Conservation (phyloP, 2,797 vertebrate species). For the Catamblyrhynchus diadema region DNA sequence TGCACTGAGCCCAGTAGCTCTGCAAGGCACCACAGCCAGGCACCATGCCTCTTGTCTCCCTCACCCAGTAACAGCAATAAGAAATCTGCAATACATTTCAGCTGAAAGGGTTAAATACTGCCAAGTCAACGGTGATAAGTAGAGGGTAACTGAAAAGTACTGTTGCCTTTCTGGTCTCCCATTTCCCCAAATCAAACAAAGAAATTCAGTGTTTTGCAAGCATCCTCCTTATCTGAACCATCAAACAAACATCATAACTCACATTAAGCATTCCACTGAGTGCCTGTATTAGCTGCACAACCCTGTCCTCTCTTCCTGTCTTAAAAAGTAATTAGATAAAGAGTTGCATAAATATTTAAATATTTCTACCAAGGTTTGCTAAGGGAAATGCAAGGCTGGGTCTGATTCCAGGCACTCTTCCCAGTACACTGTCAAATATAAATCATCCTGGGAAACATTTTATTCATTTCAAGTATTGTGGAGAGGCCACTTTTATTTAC, state of each 20-base stretch:
- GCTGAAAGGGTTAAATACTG: neutral
- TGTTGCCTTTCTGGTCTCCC: neutral
- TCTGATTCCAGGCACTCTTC: constrained; percentile 18
- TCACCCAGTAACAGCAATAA: neutral
- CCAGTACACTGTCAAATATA: constrained; percentile 18
- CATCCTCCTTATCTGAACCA: constrained; percentile 1
- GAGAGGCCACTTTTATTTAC: constrained; percentile 6
- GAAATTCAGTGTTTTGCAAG: neutral
- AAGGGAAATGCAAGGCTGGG: neutral
- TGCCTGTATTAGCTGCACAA: constrained; percentile 22
- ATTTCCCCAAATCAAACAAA: neutral
- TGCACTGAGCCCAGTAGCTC: neutral
- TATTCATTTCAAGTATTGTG: neutral
- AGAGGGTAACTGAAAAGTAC: neutral
- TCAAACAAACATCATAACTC: constrained; percentile 12
- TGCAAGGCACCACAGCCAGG: neutral
- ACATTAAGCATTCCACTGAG: constrained; percentile 14
- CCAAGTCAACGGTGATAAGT: neutral
- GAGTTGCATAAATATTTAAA: constrained; percentile 52
- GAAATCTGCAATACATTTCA: neutral
- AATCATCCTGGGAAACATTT: constrained; percentile 43
- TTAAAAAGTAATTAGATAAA: constrained; percentile 40
- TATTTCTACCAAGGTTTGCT: constrained; percentile 7
- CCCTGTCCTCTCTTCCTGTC: constrained; percentile 28
- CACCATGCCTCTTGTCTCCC: neutral